Base-by-base conservation (phyloP, 2,797 vertebrate species). In the Euphonia xanthogaster region DNA sequence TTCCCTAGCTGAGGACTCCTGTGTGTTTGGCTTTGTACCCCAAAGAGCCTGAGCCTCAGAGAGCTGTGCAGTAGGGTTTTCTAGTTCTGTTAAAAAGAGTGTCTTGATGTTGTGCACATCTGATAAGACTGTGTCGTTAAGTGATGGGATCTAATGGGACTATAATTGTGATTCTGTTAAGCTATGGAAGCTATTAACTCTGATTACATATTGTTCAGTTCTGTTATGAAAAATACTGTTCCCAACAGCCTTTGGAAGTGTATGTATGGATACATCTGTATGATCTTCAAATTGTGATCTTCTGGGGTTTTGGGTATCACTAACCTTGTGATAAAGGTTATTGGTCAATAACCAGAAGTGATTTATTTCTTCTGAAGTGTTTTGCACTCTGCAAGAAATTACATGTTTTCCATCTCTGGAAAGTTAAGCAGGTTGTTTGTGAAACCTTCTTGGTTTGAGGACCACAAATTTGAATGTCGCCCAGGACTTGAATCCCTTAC, bases 1-100 rank as follows among this genome's bases (percentile, higher is more conserved):
- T 90, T 92, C 76, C 67, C 5, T 63, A 14, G 28, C 10, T 55
- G 70, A 94, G 73, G 79, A 58, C 72, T 92, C 51, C 55, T 85
- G 71, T 8, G 1, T 10, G 31, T 58, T 78, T 86, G 53, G 77
- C 58, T 78, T 66, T 81, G 91, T 61, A 60, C 72, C 88, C 86
- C 72, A 21, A 24, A 74, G 75, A 88, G 57, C 68, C 77, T 60
- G 13, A 55, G 55, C 39, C 73, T 83, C 39, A 4, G 35, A 15
- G 88, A 25, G 50, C 44, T 63, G 37, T 14, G 28, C 2, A 5
- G 1, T 27, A 22, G 30, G 24, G 4, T 12, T 47, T 80, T 48
- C 25, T 50, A 9, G 0, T 68, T 55, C 54, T 90, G 9, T 47
- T 78, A 27, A 50, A 60, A 55, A 25, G 33, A 66, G 20, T 47